Percentiles rank a stretch among this genome's conserved stretches.
These are phyloP conservation scores for Anseranas semipalmata DNA, from an alignment of 2,113 vertebrate genomes.

Conservation along the genomic window DNA sequence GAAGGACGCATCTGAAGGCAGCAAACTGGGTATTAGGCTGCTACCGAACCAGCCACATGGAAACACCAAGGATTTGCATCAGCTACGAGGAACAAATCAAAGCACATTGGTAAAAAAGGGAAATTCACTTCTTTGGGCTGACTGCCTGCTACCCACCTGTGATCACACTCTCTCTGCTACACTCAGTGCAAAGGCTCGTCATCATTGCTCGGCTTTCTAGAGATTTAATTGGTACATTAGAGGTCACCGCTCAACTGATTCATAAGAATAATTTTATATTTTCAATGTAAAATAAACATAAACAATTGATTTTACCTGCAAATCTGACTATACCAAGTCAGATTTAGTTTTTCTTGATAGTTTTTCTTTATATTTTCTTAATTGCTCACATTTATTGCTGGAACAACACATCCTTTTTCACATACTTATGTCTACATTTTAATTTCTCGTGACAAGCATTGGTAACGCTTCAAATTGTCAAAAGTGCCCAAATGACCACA, in stretches of 20 bases:
- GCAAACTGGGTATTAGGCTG: neutral
- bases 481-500: neutral
- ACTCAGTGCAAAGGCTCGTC: neutral
- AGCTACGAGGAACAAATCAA: neutral
- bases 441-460: neutral
- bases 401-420: neutral
- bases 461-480: neutral
- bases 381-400: neutral
- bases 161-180: fast-evolving
- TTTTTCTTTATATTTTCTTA: neutral
- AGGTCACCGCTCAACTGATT: neutral
- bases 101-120: neutral
- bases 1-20: neutral
- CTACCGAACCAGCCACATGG: neutral
- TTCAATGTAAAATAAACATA: neutral
- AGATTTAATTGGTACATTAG: neutral
- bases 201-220: neutral
- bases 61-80: neutral
- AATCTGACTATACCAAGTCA: fast-evolving
- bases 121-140: neutral
- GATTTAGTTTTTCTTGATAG: fast-evolving
- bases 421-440: neutral
- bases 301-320: neutral
- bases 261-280: neutral
- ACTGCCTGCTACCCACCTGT: neutral